Percentiles rank a stretch among this genome's conserved stretches.
phyloP scores from a whole-genome alignment of 2,888 invertebrate genomes.

The Sussaba pulchella region DNA sequence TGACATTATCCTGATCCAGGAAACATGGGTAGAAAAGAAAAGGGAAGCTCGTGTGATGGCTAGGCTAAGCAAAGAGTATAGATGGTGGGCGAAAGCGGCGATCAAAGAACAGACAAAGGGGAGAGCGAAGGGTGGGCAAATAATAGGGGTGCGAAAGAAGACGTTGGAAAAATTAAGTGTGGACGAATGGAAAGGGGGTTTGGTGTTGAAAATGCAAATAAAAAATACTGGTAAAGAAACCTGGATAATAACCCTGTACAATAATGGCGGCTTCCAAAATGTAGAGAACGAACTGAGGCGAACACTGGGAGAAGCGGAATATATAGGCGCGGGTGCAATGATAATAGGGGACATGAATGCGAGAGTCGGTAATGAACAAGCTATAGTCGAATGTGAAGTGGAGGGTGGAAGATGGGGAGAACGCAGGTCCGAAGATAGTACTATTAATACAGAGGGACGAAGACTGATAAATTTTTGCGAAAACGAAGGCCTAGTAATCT shows the following conservation, averaged over 20 bases:
- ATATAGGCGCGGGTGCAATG: not conserved
- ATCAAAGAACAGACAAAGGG: conserved; percentile 22
- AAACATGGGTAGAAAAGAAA: conserved; percentile 29
- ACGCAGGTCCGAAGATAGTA: not conserved
- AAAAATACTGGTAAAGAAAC: not conserved
- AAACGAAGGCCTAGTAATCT: not conserved
- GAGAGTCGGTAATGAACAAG: not conserved
- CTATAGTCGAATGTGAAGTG: conserved; percentile 3
- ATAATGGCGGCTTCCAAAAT: conserved; percentile 20
- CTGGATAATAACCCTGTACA: conserved; percentile 31
- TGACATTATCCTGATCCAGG: conserved; percentile 6
- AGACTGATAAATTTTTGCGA: not conserved
- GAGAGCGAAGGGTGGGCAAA: conserved; percentile 35
- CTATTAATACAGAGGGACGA: conserved; percentile 6
- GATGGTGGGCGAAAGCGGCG: conserved; percentile 36
- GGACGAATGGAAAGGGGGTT: conserved; percentile 33
- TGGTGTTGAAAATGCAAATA: conserved; percentile 11
- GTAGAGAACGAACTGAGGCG: not conserved
- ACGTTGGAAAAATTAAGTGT: not conserved
- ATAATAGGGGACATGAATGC: conserved; percentile 42
- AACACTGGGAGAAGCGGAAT: not conserved
- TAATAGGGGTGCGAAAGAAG: conserved; percentile 31
- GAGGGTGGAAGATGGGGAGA: not conserved
- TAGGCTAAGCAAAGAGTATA: conserved; percentile 17
- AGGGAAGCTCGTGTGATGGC: not conserved